Conservation (phyloP, 1,140 invertebrate species). For the Zophobas atratus region DNA sequence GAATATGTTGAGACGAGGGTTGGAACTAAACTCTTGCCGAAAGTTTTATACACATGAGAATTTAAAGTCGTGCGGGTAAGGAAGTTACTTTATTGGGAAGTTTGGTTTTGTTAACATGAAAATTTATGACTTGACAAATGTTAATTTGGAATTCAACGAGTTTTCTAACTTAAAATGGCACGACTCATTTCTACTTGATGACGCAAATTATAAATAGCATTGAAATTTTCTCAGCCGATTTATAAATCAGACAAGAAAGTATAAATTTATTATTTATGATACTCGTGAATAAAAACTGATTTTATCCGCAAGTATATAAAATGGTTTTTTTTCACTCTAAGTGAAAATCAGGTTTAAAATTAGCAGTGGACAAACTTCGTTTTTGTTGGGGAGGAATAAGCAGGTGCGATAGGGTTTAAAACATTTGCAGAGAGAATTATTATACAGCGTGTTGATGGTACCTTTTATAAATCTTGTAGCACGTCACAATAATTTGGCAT, state of each 20-base stretch:
- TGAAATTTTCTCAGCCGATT: too few species aligned
- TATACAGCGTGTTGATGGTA: not conserved
- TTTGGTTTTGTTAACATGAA: constrained; percentile 38
- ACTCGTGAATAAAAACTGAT: too few species aligned
- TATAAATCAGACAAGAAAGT: too few species aligned
- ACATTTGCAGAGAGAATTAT: too few species aligned
- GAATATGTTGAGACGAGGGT: constrained; percentile 11
- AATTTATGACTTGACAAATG: constrained; percentile 39
- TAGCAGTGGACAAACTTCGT: too few species aligned
- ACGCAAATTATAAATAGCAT: too few species aligned
- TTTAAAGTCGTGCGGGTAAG: constrained; percentile 33
- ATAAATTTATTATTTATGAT: too few species aligned
- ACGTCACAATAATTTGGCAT: constrained; percentile 31
- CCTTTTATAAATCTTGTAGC: constrained; percentile 2
- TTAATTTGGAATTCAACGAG: constrained; percentile 17
- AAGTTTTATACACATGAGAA: constrained; percentile 41
- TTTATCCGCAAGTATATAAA: too few species aligned
- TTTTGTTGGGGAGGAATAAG: not conserved
- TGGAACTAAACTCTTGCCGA: not conserved
- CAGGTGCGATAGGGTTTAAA: too few species aligned
- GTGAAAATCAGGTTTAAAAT: too few species aligned
- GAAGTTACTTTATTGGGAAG: constrained; percentile 35
- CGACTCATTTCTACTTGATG: not conserved
- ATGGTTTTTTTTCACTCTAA: too few species aligned
- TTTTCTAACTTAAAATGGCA: not conserved